Base-by-base conservation (phyloP, 2,113 vertebrate genomes). In the Galbula dea region DNA sequence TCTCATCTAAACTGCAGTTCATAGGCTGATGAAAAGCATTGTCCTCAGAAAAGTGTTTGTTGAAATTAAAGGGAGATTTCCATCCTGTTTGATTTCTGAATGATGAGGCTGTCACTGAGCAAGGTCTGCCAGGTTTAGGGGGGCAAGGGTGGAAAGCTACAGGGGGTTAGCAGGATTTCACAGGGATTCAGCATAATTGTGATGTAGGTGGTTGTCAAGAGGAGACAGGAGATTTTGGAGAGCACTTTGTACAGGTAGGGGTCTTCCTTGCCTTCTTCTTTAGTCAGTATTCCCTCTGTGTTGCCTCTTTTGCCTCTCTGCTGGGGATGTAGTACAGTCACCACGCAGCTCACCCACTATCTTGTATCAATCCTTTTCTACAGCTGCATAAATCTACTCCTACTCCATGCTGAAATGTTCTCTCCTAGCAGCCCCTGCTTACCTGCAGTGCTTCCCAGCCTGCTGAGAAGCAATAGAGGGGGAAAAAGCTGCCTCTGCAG, bases 321-420 rank as follows among this genome's bases (percentile, higher is more conserved):
- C 55, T 63, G 83, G 46, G 74, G 51, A 74, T 39, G 23, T 71
- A 86, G 72, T 86, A 77, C 82, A 87, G 79, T 95, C 90, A 67
- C 83, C 72, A 86, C 2, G 39, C 55, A 80, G 55, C 75, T 94
- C 95, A 80, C 95, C 88, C 93, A 74, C 90, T 88, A 86, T 73
- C 85, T 94, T 3, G 1, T 91, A 85, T 83, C 95, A 91, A 74
- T 91, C 71, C 71, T 34, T 74, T 88, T 93, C 67, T 94, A 85
- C 83, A 88, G 85, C 95, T 90, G 93, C 92, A 80, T 89, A 88
- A 87, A 83, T 71, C 79, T 89, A 91, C 96, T 96, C 94, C 96
- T 95, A 94, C 95, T 95, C 85, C 23, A 55, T 83, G 72, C 82
- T 91, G 93, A 95, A 94, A 86, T 63, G 92, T 83, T 94, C 90